These are phyloP conservation scores for Ryuthela nishihirai DNA, from an alignment of 2,888 invertebrate genomes.

Conservation along the genomic window DNA sequence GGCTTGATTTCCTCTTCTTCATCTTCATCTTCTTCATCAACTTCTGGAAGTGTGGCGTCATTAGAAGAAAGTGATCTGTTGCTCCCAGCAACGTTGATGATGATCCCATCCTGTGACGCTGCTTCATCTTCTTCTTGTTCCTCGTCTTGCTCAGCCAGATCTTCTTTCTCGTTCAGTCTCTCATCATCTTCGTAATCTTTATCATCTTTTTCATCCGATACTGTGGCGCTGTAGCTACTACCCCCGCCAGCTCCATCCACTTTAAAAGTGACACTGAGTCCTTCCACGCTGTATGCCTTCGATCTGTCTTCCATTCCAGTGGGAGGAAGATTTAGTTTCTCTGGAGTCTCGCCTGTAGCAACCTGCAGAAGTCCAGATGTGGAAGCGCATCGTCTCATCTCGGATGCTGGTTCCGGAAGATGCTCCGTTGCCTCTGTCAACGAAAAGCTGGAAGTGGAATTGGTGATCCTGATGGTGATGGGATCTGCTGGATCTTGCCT, in stretches of 20 bases:
- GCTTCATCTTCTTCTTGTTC: conserved; percentile 9
- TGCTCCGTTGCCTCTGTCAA: conserved; percentile 7
- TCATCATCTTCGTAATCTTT: background rate
- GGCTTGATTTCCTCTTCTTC: conserved; percentile 28
- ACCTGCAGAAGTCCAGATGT: conserved; percentile 23
- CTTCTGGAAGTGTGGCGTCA: conserved; percentile 8
- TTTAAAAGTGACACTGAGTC: conserved; percentile 19
- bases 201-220: background rate
- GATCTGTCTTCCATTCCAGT: conserved; percentile 55
- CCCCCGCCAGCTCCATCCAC: conserved; percentile 1
- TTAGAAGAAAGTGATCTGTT: conserved; percentile 7
- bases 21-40: conserved; percentile 20
- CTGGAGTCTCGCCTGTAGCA: background rate
- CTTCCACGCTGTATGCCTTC: conserved; percentile 15
- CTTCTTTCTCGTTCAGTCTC: background rate
- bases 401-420: background rate
- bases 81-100: conserved; percentile 7
- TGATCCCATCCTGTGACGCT: conserved; percentile 7
- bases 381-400: conserved; percentile 33
- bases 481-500: background rate
- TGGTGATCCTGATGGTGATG: conserved; percentile 17
- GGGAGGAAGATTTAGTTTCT: conserved; percentile 1
- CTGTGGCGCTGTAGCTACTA: background rate
- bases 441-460: conserved; percentile 20
- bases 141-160: conserved; percentile 4